Evolutionary conservation across 2,888 invertebrate species (phyloP).

Genomic region (Linnaemya vulpina): DNA sequence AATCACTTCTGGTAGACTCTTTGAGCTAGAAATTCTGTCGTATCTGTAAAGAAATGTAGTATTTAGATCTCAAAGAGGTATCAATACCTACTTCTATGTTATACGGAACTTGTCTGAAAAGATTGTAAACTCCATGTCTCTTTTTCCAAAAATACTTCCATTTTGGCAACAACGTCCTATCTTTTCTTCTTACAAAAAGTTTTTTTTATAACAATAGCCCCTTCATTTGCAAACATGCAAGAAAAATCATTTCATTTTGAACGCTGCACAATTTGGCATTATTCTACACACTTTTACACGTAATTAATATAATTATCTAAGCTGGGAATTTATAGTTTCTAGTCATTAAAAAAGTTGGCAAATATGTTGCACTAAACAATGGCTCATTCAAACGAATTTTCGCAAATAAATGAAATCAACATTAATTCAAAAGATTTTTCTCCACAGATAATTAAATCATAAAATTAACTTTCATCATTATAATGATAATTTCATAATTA

Average conservation of each 20-base stretch:
- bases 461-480: conserved; percentile 52
- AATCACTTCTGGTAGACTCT: too few species aligned
- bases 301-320: conserved; percentile 44
- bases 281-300: conserved; percentile 5
- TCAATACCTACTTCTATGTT: too few species aligned
- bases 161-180: too few species aligned
- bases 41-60: too few species aligned
- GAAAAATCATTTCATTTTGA: too few species aligned
- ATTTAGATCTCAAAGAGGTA: too few species aligned
- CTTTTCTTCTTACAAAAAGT: background rate
- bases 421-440: conserved; percentile 51
- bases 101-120: too few species aligned
- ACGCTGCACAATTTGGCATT: conserved; percentile 5
- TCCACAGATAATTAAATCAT: conserved; percentile 56
- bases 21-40: too few species aligned
- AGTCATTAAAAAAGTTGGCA: background rate
- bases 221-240: background rate
- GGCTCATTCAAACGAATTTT: background rate
- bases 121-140: too few species aligned
- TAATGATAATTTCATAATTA: conserved; percentile 64
- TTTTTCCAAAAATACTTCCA: too few species aligned
- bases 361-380: conserved; percentile 29
- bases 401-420: conserved; percentile 27
- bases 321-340: conserved; percentile 9
- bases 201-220: background rate